phyloP scores from a whole-genome alignment of 2,888 invertebrate species.

The Campoplex capitator region DNA sequence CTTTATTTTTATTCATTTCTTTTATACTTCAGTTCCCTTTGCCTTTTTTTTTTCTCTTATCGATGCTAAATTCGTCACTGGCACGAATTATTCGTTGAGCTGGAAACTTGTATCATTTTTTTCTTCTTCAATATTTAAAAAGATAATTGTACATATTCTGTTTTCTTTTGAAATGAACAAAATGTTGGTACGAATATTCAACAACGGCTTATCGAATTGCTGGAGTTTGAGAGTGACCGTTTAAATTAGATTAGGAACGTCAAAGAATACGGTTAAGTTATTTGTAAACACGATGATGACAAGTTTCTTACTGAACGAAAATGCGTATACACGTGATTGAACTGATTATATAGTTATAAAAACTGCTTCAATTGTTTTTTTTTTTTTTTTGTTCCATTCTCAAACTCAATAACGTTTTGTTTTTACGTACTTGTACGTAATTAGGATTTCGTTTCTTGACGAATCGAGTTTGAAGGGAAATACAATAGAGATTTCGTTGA shows the following conservation, averaged over 20 bases:
- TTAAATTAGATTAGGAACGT: background rate
- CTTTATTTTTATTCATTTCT: slow-evolving; percentile 13
- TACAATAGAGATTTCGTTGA: slow-evolving; percentile 33
- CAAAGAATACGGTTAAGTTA: background rate
- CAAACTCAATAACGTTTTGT: slow-evolving; percentile 50
- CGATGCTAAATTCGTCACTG: slow-evolving; percentile 60
- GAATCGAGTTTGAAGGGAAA: slow-evolving; percentile 53
- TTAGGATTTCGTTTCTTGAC: slow-evolving; percentile 31
- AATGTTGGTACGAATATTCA: too few relatives aligned
- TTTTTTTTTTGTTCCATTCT: background rate
- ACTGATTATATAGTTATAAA: slow-evolving; percentile 14
- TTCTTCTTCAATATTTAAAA: background rate
- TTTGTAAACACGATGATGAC: background rate
- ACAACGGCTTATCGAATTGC: background rate
- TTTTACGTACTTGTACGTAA: slow-evolving; percentile 49
- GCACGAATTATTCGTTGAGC: slow-evolving; percentile 45
- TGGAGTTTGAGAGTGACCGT: background rate
- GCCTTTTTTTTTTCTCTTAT: slow-evolving; percentile 58
- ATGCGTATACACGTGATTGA: slow-evolving; percentile 31
- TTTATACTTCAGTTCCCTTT: slow-evolving; percentile 27
- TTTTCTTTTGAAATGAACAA: too few relatives aligned
- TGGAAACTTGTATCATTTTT: slow-evolving; percentile 46
- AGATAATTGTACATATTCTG: background rate
- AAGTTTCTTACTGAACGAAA: slow-evolving; percentile 35
- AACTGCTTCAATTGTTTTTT: slow-evolving; percentile 16